Conservation (phyloP, 2,113 vertebrate species). For the Macaca mulatta region DNA sequence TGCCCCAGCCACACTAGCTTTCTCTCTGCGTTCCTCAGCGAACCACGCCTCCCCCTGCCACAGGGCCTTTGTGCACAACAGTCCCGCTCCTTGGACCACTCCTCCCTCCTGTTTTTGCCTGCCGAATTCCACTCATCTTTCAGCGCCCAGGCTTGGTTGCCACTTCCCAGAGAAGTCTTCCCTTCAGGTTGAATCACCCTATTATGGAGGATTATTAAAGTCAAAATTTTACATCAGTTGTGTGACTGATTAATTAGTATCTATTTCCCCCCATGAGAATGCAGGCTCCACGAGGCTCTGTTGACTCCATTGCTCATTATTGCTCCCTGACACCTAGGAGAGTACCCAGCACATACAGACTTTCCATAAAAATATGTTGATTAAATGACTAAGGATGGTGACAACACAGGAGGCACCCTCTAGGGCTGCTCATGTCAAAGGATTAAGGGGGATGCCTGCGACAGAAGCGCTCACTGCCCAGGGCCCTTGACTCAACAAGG, state of each 20-base stretch:
- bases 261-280: not conserved
- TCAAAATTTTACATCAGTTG: not conserved
- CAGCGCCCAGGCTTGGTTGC: not conserved
- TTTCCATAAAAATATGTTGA: not conserved
- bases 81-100: not conserved
- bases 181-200: not conserved
- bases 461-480: not conserved
- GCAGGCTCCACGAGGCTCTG: not conserved
- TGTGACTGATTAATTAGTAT: not conserved
- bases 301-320: not conserved
- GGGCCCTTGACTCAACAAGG: not conserved
- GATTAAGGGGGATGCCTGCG: not conserved
- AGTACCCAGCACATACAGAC: not conserved
- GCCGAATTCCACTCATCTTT: not conserved
- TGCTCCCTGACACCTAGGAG: not conserved
- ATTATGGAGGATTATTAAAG: not conserved
- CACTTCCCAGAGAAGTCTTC: not conserved
- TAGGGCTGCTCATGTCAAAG: not conserved
- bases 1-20: not conserved
- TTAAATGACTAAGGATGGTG: not conserved
- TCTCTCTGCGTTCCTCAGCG: not conserved
- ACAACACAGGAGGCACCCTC: not conserved
- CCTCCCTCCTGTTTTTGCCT: not conserved
- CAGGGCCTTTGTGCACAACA: not conserved
- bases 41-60: not conserved